Conservation (phyloP, 2,888 invertebrate genomes). For the Criorhina ranunculi region DNA sequence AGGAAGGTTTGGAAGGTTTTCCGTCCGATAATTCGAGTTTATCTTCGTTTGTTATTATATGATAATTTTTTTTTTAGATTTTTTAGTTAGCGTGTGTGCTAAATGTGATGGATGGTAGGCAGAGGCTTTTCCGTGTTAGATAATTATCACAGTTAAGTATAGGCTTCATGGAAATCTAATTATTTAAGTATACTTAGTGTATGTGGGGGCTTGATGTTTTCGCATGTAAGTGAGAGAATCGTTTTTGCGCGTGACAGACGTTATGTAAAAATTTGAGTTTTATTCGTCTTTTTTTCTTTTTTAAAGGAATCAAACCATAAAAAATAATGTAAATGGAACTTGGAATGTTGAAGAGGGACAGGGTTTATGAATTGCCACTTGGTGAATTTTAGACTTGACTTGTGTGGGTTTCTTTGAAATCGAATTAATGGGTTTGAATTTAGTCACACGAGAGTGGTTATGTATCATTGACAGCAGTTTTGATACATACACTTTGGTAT, state of each 20-base stretch:
- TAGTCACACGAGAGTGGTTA: too few relatives aligned
- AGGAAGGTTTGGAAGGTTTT: constrained; percentile 23
- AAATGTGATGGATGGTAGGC: constrained; percentile 33
- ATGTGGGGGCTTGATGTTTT: constrained; percentile 47
- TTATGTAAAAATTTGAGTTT: constrained; percentile 40
- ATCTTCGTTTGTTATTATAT: constrained; percentile 39
- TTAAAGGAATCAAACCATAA: neutral
- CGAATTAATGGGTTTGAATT: too few relatives aligned
- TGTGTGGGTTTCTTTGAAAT: too few relatives aligned
- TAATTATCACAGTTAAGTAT: constrained; percentile 54
- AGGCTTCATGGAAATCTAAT: constrained; percentile 23
- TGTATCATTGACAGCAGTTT: too few relatives aligned
- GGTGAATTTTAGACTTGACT: too few relatives aligned
- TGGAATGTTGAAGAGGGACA: neutral
- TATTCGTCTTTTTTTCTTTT: constrained; percentile 8
- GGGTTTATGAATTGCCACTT: too few relatives aligned
- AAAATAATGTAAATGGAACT: constrained; percentile 1
- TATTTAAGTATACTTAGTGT: constrained; percentile 15
- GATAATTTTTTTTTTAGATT: constrained; percentile 30
- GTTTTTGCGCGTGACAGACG: constrained; percentile 63
- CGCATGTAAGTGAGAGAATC: constrained; percentile 61
- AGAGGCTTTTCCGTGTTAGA: constrained; percentile 68
- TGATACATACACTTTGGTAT: too few relatives aligned
- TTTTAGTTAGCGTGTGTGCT: constrained; percentile 18
- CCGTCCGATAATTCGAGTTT: constrained; percentile 30